A percentile compares a stretch with the other conserved stretches of the same genome.
Evolutionary conservation across 2,797 vertebrate species (phyloP).

Genomic region (Alectoris magna): DNA sequence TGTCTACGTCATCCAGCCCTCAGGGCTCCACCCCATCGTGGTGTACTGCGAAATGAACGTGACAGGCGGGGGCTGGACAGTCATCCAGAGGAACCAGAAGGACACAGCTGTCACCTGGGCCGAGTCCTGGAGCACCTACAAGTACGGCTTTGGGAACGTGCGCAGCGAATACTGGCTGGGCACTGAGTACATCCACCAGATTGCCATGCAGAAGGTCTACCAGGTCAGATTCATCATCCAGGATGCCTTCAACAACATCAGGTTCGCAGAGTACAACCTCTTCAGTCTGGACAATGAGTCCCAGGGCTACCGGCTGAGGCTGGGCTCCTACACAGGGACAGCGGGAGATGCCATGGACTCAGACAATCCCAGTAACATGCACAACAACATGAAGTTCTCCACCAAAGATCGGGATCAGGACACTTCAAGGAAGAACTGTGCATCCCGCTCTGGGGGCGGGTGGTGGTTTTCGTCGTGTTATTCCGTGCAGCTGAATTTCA

Average conservation of each 20-base stretch:
- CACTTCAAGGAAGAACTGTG: conserved; percentile 57
- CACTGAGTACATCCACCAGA: conserved; percentile 60
- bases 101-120: conserved; percentile 42
- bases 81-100: conserved; percentile 63
- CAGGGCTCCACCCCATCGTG: not conserved
- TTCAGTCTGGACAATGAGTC: conserved; percentile 49
- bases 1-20: conserved; percentile 33
- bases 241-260: not conserved
- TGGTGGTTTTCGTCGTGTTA: conserved; percentile 67
- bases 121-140: conserved; percentile 71
- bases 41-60: conserved; percentile 40
- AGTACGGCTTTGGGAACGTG: conserved; percentile 56
- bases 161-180: conserved; percentile 54
- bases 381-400: conserved; percentile 73
- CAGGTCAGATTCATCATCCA: conserved; percentile 53
- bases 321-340: conserved; percentile 9
- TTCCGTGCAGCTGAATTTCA: conserved; percentile 38
- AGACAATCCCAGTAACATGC: not conserved
- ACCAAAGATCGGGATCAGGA: conserved; percentile 65
- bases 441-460: not conserved
- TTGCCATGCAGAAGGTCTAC: conserved; percentile 60
- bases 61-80: not conserved
- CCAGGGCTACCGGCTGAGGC: conserved; percentile 45
- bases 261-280: conserved; percentile 52
- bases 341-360: conserved; percentile 65